Conservation (phyloP, 2,888 invertebrate species). For the Serrognathus titanus region DNA sequence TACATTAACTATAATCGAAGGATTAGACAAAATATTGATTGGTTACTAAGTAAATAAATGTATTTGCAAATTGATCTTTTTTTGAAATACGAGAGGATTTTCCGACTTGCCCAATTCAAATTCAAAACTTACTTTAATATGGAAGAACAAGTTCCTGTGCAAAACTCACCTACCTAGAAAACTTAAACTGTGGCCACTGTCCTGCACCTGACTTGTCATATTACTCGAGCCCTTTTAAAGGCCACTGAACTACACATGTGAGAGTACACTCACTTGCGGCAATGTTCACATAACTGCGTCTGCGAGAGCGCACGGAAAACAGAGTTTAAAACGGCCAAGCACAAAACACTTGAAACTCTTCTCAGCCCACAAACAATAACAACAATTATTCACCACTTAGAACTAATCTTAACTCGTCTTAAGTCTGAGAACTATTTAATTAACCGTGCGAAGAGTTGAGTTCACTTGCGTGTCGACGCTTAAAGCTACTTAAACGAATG, state of each 20-base stretch:
- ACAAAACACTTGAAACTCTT: not conserved
- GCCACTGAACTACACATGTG: conserved; percentile 9
- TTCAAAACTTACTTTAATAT: no score
- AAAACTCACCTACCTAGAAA: conserved; percentile 1
- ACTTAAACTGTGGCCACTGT: not conserved
- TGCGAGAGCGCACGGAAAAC: not conserved
- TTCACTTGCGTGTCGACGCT: no score
- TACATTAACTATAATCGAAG: no score
- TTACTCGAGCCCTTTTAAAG: conserved; percentile 5
- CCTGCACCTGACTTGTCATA: conserved; percentile 9
- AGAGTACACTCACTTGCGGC: not conserved
- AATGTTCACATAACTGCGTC: conserved; percentile 1
- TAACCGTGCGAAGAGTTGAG: no score
- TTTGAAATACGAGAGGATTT: no score
- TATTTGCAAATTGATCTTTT: no score
- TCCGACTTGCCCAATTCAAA: no score
- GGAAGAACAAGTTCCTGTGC: no score
- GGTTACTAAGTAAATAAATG: no score
- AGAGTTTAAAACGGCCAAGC: no score
- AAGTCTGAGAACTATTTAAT: not conserved
- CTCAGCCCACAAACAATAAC: not conserved
- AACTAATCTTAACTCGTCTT: not conserved
- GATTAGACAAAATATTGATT: no score
- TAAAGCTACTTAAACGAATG: no score
- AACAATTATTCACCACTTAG: conserved; percentile 3